Percentiles rank a stretch among this genome's conserved stretches.
Evolutionary conservation across 2,797 vertebrate genomes (phyloP).

Genomic region (Carcharodon carcharias): DNA sequence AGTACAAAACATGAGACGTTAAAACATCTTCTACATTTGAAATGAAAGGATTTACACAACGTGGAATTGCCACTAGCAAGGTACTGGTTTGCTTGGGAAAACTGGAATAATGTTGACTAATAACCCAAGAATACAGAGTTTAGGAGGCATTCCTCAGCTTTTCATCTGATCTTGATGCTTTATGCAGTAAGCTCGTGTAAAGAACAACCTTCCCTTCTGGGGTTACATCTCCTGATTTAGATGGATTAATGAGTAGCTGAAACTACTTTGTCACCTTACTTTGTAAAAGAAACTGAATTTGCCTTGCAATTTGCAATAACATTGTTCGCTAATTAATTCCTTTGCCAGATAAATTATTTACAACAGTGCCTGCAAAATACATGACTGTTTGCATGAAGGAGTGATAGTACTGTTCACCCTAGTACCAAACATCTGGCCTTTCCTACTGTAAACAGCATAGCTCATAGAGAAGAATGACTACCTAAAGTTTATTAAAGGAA

Average conservation of each 20-base stretch:
- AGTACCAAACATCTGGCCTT: neutral
- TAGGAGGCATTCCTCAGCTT: neutral
- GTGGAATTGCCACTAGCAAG: neutral
- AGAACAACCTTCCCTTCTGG: neutral
- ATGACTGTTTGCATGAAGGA: constrained; percentile 16
- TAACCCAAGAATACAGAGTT: neutral
- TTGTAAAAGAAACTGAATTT: constrained; percentile 5
- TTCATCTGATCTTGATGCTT: neutral
- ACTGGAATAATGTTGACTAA: neutral
- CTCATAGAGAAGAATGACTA: neutral
- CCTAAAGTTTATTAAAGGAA: neutral
- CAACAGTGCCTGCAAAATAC: neutral
- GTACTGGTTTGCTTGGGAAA: neutral
- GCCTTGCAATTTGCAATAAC: constrained; percentile 3
- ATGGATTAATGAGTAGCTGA: neutral
- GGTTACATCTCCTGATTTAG: neutral
- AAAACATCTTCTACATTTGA: neutral
- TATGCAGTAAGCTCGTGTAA: neutral
- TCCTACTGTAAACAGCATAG: neutral
- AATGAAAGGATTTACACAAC: neutral
- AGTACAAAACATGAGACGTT: neutral
- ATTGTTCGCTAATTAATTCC: constrained; percentile 10
- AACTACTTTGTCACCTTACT: constrained; percentile 13
- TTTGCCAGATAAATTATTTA: constrained; percentile 21
- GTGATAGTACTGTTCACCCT: neutral